Evolutionary conservation across 2,888 invertebrate species (phyloP).

Genomic region (Cerceris rybyensis): DNA sequence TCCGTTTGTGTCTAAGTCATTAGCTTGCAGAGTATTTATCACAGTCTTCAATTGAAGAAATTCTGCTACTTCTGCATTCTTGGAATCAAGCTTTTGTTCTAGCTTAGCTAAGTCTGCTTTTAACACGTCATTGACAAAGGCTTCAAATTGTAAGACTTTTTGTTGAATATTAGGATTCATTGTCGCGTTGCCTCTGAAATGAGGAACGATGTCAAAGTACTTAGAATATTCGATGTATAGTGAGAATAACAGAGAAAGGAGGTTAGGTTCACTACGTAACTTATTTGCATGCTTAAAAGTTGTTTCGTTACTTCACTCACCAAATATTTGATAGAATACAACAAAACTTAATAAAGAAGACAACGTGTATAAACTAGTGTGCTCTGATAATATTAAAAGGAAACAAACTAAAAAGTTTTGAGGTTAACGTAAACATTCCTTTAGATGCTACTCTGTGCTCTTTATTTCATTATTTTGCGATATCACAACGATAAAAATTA

Average conservation of each 20-base stretch:
- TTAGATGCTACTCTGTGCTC: neutral
- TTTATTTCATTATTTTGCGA: neutral
- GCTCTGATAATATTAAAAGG: neutral
- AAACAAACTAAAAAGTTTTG: neutral
- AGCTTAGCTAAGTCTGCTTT: constrained; percentile 87
- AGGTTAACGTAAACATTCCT: constrained; percentile 31
- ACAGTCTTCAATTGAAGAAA: constrained; percentile 88
- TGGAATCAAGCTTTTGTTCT: constrained; percentile 84
- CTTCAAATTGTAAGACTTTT: constrained; percentile 84
- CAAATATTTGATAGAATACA: neutral
- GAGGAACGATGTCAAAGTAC: too few species aligned
- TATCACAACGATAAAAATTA: neutral
- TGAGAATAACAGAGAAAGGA: neutral
- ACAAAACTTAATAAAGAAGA: neutral
- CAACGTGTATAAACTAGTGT: neutral
- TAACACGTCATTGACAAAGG: constrained; percentile 90
- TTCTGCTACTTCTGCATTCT: constrained; percentile 88
- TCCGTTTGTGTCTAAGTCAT: constrained; percentile 83
- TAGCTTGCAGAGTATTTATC: constrained; percentile 86
- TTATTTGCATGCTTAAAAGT: constrained; percentile 1
- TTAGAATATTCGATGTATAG: constrained; percentile 2
- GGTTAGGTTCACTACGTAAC: constrained; percentile 22
- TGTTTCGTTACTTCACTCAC: constrained; percentile 19
- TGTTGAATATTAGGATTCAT: constrained; percentile 69
- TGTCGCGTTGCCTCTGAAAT: constrained; percentile 14